A percentile compares a stretch with the other conserved stretches of the same genome.
These are phyloP conservation scores for Gephyroberyx darwinii DNA, from an alignment of 2,797 vertebrate species.

Conservation along the genomic window DNA sequence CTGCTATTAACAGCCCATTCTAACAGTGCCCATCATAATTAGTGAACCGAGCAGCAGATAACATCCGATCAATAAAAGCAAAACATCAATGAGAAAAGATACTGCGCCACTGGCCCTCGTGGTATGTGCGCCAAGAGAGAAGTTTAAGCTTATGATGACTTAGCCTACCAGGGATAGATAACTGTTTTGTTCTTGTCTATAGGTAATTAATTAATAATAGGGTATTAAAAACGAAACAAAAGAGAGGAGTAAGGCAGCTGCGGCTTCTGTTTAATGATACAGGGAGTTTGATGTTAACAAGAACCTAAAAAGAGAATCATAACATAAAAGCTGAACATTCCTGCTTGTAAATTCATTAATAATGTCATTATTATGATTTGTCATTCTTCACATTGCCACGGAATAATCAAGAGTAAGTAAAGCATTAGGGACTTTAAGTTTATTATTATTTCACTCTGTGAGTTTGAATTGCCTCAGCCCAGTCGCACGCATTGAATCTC, in stretches of 20 bases:
- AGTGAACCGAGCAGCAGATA: neutral
- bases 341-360: neutral
- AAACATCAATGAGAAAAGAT: neutral
- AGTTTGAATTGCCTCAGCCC: constrained; percentile 8
- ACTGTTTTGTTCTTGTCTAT: neutral
- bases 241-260: neutral
- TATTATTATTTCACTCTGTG: neutral
- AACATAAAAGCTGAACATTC: neutral
- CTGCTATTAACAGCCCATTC: no score
- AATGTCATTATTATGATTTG: neutral
- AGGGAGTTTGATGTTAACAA: no score
- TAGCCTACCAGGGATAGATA: no score
- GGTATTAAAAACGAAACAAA: neutral
- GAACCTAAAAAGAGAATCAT: neutral
- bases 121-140: neutral
- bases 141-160: neutral
- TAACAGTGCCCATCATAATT: neutral
- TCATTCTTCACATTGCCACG: no score
- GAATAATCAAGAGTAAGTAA: no score
- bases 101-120: neutral
- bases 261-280: neutral
- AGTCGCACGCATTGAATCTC: constrained; percentile 14
- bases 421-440: neutral
- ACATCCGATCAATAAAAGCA: neutral
- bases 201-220: no score